A percentile compares a stretch with the other conserved stretches of the same genome.
Evolutionary conservation across 1,140 invertebrate species (phyloP).

Genomic region (Mycetomoellerius zeteki): DNA sequence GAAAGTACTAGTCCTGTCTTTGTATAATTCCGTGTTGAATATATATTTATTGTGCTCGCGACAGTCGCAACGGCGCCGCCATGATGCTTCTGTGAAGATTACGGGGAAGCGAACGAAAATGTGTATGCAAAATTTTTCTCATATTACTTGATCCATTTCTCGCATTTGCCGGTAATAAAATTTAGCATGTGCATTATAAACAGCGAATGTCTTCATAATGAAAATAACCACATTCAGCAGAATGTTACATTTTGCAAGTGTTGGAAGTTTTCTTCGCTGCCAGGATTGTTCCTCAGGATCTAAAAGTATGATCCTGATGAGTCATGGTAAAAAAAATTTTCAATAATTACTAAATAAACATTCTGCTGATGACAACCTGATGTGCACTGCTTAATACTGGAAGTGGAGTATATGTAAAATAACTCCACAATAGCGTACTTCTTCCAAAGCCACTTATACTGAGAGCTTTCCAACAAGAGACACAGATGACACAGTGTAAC

Average conservation of each 20-base stretch:
- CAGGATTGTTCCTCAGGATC: too few species aligned
- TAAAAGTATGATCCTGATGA: too few species aligned
- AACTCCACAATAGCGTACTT: not conserved
- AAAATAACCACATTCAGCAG: not conserved
- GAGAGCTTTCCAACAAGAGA: too few species aligned
- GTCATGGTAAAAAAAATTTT: too few species aligned
- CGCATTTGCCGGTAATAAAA: not conserved
- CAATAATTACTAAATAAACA: too few species aligned
- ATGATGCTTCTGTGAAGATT: not conserved
- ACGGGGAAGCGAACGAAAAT: not conserved
- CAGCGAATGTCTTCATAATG: not conserved
- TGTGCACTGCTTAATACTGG: not conserved
- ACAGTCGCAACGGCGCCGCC: slow-evolving; percentile 12
- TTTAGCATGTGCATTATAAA: not conserved
- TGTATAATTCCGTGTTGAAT: slow-evolving; percentile 82
- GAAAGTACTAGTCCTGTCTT: slow-evolving; percentile 87
- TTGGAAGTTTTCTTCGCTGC: too few species aligned
- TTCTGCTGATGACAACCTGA: too few species aligned
- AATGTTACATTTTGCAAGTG: too few species aligned
- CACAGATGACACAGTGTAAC: too few species aligned
- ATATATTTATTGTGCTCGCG: slow-evolving; percentile 73
- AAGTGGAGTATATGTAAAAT: not conserved
- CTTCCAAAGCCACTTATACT: not conserved
- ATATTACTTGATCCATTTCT: not conserved
- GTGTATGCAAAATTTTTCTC: not conserved